Base-by-base conservation (phyloP, 2,113 vertebrate genomes). In the Pelecanoides urinatrix region DNA sequence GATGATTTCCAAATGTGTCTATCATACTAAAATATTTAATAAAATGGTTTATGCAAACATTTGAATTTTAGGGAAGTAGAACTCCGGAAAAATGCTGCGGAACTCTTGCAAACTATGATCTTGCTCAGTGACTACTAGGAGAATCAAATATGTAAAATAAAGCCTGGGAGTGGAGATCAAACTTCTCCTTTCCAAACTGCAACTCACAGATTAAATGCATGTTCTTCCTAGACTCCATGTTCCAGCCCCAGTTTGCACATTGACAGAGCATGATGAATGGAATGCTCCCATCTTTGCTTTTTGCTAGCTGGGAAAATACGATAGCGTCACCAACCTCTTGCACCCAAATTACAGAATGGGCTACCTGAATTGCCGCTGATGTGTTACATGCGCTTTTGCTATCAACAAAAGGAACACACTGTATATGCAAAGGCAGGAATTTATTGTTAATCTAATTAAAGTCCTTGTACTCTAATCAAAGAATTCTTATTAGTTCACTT, bases 361-460 rank as follows among this genome's bases (percentile, higher is more conserved):
- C 20, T 91, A 10, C 50, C 77, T 84, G 34, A 81, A 66, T 45
- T 74, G 26, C 34, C 71, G 29, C 42, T 50, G 47, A 50, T 5
- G 2, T 4, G 0, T 15, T 44, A 50, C n/a, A 40, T 12, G 30
- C 1, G 10, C 42, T 55, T 56, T 68, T 75, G 11, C 0, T 59
- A 7, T 23, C 42, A 45, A 19, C 1, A 9, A 36, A 68, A 59
- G 15, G 3, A 94, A 29, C 10, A 52, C 16, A 19, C 2, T 56
- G 11, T 13, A 23, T 32, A 21, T 44, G 17, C 17, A 88, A 82
- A 68, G 17, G 20, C 47, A 83, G 47, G 36, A 45, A 40, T 73
- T 67, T 45, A 50, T 23, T 76, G 34, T 65, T 53, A 36, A 61
- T 71, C 25, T 58, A 47, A 74, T 81, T 65, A n/a, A 88, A 72